Evolutionary conservation across 2,113 vertebrate species (phyloP), one percentile per base, ranked within the genome.

Genomic region (Bungarus multicinctus): DNA sequence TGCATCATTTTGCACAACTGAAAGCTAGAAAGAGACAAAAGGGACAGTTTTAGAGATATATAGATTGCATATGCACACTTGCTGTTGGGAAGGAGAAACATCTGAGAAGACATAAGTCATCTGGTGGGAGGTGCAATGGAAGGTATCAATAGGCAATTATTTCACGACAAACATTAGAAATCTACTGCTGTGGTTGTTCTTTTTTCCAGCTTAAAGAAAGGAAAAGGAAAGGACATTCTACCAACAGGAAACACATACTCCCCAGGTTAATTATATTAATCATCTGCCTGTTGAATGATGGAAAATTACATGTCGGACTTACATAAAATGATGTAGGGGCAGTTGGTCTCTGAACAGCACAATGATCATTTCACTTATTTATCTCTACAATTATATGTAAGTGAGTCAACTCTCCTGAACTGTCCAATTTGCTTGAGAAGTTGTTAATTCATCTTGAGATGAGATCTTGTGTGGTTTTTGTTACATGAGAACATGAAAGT

Each of bases 161-260:
- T 95, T 95, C 85, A 89, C 95, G 93, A 95, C 90, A 97, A 97
- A 96, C 94, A 86, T 95, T 96, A 92, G 92, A 94, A 96, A 93
- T 87, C 91, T 87, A 95, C 92, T 90, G 94, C 45, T 89, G 0
- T 8, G 87, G 54, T 52, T 94, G 93, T 52, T 30, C 90, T 74
- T 50, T 90, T 57, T 50, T 94, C 69, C 91, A 93, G 92, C 89
- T 86, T 94, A 93, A 50, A 45, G 25, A n/a, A 94, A 86, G 57
- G 4, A 50, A 60, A 9, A 64, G 60, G 27, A 64, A 57, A 64
- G n/a, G 57, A 25, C 57, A 18, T 23, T 14, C 12, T 47, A 30
- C 27, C n/a, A 74, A 34, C 2, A 34, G 2, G 64, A 39, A 74
- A 74, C 69, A 74, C 69, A 74, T 3, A 34, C n/a, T 74, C 8